Evolutionary conservation across 2,797 vertebrate genomes (phyloP).

Genomic region (Sebastiscus albofasciatus): DNA sequence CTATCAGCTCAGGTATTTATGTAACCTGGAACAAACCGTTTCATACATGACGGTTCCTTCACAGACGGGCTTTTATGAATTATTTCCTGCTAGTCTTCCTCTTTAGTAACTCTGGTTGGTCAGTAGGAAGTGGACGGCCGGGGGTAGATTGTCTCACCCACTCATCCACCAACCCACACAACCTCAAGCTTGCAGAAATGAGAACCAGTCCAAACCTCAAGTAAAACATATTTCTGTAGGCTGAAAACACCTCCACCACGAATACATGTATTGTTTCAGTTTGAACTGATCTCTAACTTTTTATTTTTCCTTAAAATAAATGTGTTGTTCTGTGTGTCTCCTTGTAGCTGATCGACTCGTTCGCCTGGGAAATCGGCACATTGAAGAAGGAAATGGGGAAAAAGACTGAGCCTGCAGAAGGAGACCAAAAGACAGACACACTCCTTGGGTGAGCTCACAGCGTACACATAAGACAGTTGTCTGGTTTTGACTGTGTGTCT

Average conservation of each 20-base stretch:
- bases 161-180: background rate
- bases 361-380: conserved; percentile 92
- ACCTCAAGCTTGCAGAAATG: background rate
- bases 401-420: conserved; percentile 77
- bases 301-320: background rate
- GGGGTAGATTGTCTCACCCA: background rate
- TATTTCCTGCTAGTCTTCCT: conserved; percentile 11
- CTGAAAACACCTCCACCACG: background rate
- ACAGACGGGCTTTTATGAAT: background rate
- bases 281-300: background rate
- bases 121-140: background rate
- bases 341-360: conserved; percentile 92
- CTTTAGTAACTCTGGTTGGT: background rate
- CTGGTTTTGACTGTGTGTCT: background rate
- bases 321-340: conserved; percentile 45
- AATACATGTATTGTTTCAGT: background rate
- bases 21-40: background rate
- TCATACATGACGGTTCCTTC: background rate
- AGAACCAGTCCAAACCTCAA: background rate
- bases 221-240: background rate
- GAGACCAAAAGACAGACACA: conserved; percentile 74
- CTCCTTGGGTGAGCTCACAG: conserved; percentile 63
- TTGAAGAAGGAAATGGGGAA: conserved; percentile 95
- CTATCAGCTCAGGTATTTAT: background rate
- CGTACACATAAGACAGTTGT: background rate